Evolutionary conservation across 2,113 vertebrate species (phyloP), one percentile per base, ranked within the genome.

Genomic region (Nothocercus nigrocapillus): DNA sequence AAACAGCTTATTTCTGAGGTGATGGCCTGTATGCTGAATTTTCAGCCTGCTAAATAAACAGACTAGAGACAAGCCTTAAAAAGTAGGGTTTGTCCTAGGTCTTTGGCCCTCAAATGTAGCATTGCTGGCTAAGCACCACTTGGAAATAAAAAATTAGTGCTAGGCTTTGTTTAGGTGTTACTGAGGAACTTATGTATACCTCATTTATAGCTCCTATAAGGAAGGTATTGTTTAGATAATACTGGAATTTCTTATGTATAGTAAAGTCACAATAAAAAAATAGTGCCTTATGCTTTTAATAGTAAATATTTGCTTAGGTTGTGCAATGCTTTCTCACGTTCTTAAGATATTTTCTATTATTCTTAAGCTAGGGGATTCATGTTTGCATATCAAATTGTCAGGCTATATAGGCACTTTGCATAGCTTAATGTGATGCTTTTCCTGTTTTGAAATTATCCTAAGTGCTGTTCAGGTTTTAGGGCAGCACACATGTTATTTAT

Each of bases 201-300:
- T 76, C 78, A 93, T 62, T 93, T 93, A 81, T 81, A 93, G 80
- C 76, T 93, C 42, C 82, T 90, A 56, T 80, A 96, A 96, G 45
- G 32, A 88, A 94, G 74, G 14, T 54, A 9, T 34, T 85, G 32
- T 75, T 87, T 82, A 94, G 95, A 72, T 83, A 45, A 56, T 49
- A 51, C 24, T 83, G 42, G 90, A 85, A 51, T 92, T 96, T 95
- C 36, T 15, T 89, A 7, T 77, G 19, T 76, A 24, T 61, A 84
- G 67, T 63, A 84, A 80, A 93, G 63, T 84, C 54, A 68, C 51
- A 73, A 32, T 76, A 63, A 88, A 74, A 30, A 85, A 51, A 54
- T 91, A 86, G 93, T 95, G 93, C 94, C 94, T 91, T 96, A 94
- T 17, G 9, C 47, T 92, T 88, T 88, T 94, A 61, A 83, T 88